Evolutionary conservation across 2,888 invertebrate genomes (phyloP).

Genomic region (Philereme transversata): DNA sequence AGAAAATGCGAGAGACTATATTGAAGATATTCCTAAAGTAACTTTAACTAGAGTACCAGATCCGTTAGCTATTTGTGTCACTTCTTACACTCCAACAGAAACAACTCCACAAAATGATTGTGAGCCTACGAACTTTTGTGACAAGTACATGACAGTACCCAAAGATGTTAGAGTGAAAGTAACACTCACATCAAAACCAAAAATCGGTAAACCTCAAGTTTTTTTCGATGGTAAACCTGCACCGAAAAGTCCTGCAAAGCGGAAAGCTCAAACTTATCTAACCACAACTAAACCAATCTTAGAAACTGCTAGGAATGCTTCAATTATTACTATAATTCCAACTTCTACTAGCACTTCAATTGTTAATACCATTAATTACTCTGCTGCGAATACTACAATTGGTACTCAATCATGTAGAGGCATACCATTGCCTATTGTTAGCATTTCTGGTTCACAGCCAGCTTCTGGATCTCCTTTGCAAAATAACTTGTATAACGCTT

Average conservation of each 20-base stretch:
- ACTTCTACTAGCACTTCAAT: background rate
- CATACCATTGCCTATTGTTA: background rate
- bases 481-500: conserved; percentile 1
- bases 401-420: background rate
- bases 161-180: conserved; percentile 11
- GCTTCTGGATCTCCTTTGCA: conserved; percentile 1
- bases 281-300: background rate
- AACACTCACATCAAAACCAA: conserved; percentile 1
- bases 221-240: conserved; percentile 11
- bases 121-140: background rate
- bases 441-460: conserved; percentile 3
- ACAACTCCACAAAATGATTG: conserved; percentile 1
- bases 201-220: conserved; percentile 1
- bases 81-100: conserved; percentile 4
- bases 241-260: background rate
- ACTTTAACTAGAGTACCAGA: conserved; percentile 7
- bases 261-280: background rate
- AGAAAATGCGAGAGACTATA: background rate
- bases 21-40: background rate
- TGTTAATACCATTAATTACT: background rate
- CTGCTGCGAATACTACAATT: background rate
- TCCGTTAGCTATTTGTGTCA: conserved; percentile 13
- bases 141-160: conserved; percentile 8
- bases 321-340: background rate
- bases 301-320: background rate